These are phyloP conservation scores for Stomatorhinus ivindoensis DNA, from an alignment of 2,113 vertebrate genomes.

Conservation along the genomic window DNA sequence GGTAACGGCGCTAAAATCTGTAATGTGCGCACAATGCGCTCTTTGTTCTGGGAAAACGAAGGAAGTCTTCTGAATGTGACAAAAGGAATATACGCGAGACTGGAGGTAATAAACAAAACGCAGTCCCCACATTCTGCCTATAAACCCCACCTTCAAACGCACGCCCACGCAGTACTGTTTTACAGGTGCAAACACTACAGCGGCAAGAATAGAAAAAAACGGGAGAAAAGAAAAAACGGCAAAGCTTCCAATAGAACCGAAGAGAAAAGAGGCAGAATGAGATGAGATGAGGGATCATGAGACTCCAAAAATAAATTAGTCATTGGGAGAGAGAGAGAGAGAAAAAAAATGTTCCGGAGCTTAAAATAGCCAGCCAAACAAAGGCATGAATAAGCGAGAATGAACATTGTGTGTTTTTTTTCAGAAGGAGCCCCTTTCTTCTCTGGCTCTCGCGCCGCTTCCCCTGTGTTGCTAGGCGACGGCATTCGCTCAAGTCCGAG, in stretches of 20 bases:
- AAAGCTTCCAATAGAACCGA: slow-evolving; percentile 37
- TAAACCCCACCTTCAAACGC: slow-evolving; percentile 21
- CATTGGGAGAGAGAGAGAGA: slow-evolving; percentile 39
- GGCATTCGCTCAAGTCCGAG: slow-evolving; percentile 50
- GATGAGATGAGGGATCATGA: slow-evolving; percentile 38
- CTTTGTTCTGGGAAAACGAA: slow-evolving; percentile 10
- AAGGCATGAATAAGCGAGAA: slow-evolving; percentile 55
- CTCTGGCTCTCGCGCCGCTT: slow-evolving; percentile 39
- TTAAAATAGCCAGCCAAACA: slow-evolving; percentile 62
- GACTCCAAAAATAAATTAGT: slow-evolving; percentile 51
- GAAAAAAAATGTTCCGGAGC: slow-evolving; percentile 45
- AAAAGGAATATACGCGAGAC: background rate
- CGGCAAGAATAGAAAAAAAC: background rate
- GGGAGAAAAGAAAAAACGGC: slow-evolving; percentile 27
- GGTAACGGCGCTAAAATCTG: background rate
- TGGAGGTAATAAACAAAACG: slow-evolving; percentile 7
- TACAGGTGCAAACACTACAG: slow-evolving; percentile 7
- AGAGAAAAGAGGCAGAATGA: slow-evolving; percentile 30
- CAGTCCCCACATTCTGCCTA: slow-evolving; percentile 11
- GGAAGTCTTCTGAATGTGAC: background rate
- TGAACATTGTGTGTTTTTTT: slow-evolving; percentile 36
- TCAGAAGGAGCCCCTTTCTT: slow-evolving; percentile 51
- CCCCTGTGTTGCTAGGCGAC: slow-evolving; percentile 66
- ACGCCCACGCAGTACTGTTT: slow-evolving; percentile 24
- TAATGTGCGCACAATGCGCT: background rate